Base-by-base conservation (phyloP, 92 coral and sea anemone species). In the Parazoanthus atlanticus region DNA sequence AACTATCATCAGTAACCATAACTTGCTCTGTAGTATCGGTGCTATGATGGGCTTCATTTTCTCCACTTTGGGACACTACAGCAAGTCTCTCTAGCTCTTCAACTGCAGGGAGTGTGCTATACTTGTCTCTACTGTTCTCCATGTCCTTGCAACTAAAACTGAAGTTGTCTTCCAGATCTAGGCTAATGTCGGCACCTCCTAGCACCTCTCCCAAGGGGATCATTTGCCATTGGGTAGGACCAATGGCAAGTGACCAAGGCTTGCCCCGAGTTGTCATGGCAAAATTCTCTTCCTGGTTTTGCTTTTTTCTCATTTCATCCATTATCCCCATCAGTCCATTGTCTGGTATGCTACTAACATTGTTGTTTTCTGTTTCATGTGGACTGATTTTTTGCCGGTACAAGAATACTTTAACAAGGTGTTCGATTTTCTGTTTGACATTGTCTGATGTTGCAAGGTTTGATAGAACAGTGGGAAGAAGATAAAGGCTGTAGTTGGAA, bases 181-280 rank as follows among this genome's bases (percentile, higher is more conserved):
- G 38, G 2, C 78, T 84, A 67, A 6, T 13, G 9, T 3, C 9
- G 5, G 11, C 43, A 15, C 84, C 75, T 65, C 96, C 98, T 36
- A 95, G 71, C 40, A 95, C 83, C 80, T 92, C 94, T 0, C 98
- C 98, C 47, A 92, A 67, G 66, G 98, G 93, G 73, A 95, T 95
- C 29, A 86, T 46, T n/a, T 92, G 87, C 98, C 98, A 95, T 7
- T 86, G 87, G 30, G 93, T 93, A 12, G 90, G 28, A 3, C 83
- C 90, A 12, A 31, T 29, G 25, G 89, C 88, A 54, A 56, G 79
- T 71, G 93, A 70, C 98, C 98, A 95, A 0, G 78, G 72, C 87
- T 29, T 25, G 38, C 31, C 28, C 32, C 19, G 74, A 56, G 79
- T 31, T 54, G 29, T 38, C 30, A 30, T 6, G 21, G 32, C 30